Evolutionary conservation across 1,140 invertebrate genomes (phyloP), one percentile per base, ranked within the genome.

Genomic region (Hycleus cichorii): DNA sequence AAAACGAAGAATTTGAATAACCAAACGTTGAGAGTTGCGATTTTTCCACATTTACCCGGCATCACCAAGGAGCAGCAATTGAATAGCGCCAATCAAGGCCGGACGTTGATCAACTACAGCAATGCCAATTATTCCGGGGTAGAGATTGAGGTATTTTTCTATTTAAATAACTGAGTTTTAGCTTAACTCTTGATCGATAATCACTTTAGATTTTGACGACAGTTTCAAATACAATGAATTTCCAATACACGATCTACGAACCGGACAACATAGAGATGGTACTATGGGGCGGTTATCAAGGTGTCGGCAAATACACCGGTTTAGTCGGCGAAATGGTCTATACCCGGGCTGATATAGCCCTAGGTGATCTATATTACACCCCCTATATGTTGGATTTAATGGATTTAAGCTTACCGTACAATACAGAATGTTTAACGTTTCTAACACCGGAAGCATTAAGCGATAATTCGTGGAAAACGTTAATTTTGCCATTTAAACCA

Each of bases 391-490:
- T 86, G 38, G 75, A 83, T 51, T 69, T 86, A 10, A 78, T 89
- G 48, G 90, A 92, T 69, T 73, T 92, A 26, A 88, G 83, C n/a
- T 78, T 82, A 43, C 87, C 89, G 0, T 90, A 92, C 50, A 87
- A 83, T 48, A 83, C 86, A 0, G 84, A 91, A 68, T 92, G 89
- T 66, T 78, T 90, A 47, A 91, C 89, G 1, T 92, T 92, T 67
- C 67, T 92, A 2, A 91, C 89, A 4, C 87, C 89, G 1, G 87
- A 90, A 76, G 82, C 88, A 25, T 72, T 86, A 25, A 82, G 81
- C 12, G 84, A 90, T 74, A 88, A 89, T 68, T 87, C 87, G 4
- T 92, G 89, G 88, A 85, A 88, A 72, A 87, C 89, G 3, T 74
- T 93, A 4, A 85, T 91, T 62, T 69, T 88, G 50, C 89, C 90